Conservation (phyloP, 2,113 vertebrate genomes). For the Anhinga rufa region DNA sequence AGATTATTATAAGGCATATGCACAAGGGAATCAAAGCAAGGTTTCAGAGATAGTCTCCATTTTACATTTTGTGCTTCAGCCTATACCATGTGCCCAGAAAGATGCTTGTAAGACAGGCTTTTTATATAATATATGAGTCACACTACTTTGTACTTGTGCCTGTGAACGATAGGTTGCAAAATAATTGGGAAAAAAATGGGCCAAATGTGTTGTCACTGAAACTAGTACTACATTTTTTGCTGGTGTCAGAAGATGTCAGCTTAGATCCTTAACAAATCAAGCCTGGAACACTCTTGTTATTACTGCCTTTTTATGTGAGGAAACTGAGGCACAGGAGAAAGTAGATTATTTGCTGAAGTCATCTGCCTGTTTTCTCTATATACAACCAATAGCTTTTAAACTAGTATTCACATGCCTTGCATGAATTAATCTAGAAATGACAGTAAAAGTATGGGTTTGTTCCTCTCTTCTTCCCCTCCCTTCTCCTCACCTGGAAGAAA, state of each 20-base stretch:
- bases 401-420: not conserved
- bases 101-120: not conserved
- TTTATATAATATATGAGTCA: not conserved
- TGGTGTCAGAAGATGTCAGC: not conserved
- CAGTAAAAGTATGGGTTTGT: not conserved
- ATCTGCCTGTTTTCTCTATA: not conserved
- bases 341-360: not conserved
- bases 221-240: not conserved
- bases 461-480: not conserved
- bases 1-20: not conserved
- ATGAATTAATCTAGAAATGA: not conserved
- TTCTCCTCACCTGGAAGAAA: not conserved
- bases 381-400: not conserved
- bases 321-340: not conserved
- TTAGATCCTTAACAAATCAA: not conserved
- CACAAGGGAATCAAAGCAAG: not conserved
- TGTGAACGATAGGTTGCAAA: not conserved
- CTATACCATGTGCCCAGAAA: not conserved
- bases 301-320: not conserved
- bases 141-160: not conserved
- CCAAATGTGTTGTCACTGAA: not conserved
- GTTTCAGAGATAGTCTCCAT: not conserved
- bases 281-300: not conserved
- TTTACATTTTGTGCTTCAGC: not conserved
- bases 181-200: not conserved